Conservation (phyloP, 1,140 invertebrate genomes). For the Drosophila orosa region DNA sequence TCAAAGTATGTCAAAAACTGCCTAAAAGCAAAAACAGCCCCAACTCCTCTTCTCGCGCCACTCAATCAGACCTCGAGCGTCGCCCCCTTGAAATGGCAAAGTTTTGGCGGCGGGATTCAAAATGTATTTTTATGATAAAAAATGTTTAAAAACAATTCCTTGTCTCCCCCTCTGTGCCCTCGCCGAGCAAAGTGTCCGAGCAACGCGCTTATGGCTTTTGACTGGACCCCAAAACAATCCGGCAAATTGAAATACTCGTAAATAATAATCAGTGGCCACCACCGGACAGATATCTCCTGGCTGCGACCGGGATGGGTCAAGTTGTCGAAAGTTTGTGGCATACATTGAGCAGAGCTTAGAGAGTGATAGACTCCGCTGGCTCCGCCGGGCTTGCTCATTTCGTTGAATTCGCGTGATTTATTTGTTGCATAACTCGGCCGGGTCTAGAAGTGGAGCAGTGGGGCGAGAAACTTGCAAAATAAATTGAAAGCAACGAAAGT, state of each 20-base stretch:
- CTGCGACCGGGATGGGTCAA: constrained; percentile 29
- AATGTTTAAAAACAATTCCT: constrained; percentile 73
- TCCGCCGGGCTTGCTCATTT: constrained; percentile 39
- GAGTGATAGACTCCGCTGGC: constrained; percentile 55
- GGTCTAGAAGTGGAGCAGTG: constrained; percentile 6
- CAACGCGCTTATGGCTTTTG: constrained; percentile 66
- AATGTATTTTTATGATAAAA: constrained; percentile 64
- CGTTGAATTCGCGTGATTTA: constrained; percentile 71
- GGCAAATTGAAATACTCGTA: constrained; percentile 72
- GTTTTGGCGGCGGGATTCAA: constrained; percentile 64
- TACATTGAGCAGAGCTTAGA: constrained; percentile 51
- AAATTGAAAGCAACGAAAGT: constrained; percentile 78
- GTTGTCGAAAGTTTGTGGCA: constrained; percentile 31
- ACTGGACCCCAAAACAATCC: constrained; percentile 48
- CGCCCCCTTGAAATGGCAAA: constrained; percentile 62
- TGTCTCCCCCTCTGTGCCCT: constrained; percentile 9
- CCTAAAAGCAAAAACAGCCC: constrained; percentile 44
- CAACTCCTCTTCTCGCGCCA: neutral
- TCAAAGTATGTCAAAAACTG: constrained; percentile 54
- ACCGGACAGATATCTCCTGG: constrained; percentile 23
- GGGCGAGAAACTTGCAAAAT: constrained; percentile 59
- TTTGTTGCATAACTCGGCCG: constrained; percentile 71
- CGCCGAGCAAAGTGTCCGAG: constrained; percentile 27
- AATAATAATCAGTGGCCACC: constrained; percentile 68
- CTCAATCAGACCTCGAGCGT: constrained; percentile 15